Base-by-base conservation (phyloP, 2,888 invertebrate genomes). In the Hypomecis punctinalis region DNA sequence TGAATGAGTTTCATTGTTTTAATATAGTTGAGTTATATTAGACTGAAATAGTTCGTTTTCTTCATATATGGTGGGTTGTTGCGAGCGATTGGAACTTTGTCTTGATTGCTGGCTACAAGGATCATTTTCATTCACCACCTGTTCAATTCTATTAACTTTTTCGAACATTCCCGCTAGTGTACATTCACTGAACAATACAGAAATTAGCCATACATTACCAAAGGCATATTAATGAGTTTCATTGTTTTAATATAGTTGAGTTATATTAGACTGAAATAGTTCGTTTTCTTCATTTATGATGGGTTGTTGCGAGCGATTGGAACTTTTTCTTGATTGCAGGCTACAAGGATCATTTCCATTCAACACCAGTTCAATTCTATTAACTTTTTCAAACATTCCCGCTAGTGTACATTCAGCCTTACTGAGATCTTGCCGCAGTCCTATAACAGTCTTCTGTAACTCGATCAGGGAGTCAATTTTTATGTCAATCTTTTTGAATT, bases 401-500 rank as follows among this genome's bases (percentile, higher is more conserved):
- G 68, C 48, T 0, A 91, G 68, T 1, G 72, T 54, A 36, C 66
- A 61, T 53, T 84, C 86, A 0, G 81, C 84, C 0, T 45, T 7
- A 0, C 66, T 71, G 10, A 91, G 71, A 46, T 84, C 80, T 7
- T 82, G 75, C 5, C 83, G 77, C 6, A 92, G 67, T 3, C 65
- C 60, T 1, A 63, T 53, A 6, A 92, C 80, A 2, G 76, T 82
- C 0, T 82, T 71, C 55, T 89, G 84, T 0, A 89, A 57, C n/a
- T 83, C 83, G 6, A 92, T 40, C 78, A 91, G 81, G 0, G 78
- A 76, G 60, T 85, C 75, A 6, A 92, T 84, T 74, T 90, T 91
- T 3, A 71, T 63, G 56, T 88, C 81, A 3, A 92, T 72, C 63
- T 78, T 85, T 36, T 75, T 75, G 37, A 89, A 82, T 43, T 88